These are phyloP conservation scores for Hipposideros larvatus DNA, from an alignment of 2,797 vertebrate species.

Conservation along the genomic window DNA sequence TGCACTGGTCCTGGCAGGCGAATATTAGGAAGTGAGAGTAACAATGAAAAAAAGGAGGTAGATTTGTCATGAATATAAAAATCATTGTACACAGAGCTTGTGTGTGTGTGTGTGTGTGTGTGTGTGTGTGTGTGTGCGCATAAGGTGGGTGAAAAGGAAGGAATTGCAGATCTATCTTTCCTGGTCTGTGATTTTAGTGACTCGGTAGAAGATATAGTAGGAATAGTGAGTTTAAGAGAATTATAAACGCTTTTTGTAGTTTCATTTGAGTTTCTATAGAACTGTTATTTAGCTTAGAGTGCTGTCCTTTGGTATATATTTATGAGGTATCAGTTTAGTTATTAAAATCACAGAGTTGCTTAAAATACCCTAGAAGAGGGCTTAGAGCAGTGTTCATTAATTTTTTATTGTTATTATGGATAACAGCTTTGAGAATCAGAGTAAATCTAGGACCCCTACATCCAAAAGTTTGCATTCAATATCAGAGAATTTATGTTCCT, in stretches of 20 bases:
- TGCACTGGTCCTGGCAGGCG: neutral
- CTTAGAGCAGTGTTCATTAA: neutral
- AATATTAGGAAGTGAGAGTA: neutral
- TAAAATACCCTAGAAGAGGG: neutral
- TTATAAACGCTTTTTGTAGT: neutral
- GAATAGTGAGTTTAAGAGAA: neutral
- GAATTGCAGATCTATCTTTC: neutral
- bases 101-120: too few species aligned
- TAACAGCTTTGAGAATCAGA: neutral
- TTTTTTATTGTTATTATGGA: neutral
- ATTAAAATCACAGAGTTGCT: neutral
- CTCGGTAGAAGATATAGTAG: neutral
- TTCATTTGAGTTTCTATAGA: neutral
- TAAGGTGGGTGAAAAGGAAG: neutral
- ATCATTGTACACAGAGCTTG: neutral
- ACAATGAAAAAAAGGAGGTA: neutral
- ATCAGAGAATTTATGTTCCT: neutral
- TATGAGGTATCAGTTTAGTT: neutral
- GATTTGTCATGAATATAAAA: neutral
- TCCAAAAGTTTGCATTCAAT: neutral
- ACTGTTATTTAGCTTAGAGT: neutral
- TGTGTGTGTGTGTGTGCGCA: rapidly evolving
- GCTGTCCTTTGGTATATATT: neutral
- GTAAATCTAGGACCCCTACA: neutral
- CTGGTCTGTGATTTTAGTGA: neutral